A percentile compares a stretch with the other conserved stretches of the same genome.
phyloP scores from a whole-genome alignment of 2,113 vertebrate genomes.

The Psilopogon haemacephalus region DNA sequence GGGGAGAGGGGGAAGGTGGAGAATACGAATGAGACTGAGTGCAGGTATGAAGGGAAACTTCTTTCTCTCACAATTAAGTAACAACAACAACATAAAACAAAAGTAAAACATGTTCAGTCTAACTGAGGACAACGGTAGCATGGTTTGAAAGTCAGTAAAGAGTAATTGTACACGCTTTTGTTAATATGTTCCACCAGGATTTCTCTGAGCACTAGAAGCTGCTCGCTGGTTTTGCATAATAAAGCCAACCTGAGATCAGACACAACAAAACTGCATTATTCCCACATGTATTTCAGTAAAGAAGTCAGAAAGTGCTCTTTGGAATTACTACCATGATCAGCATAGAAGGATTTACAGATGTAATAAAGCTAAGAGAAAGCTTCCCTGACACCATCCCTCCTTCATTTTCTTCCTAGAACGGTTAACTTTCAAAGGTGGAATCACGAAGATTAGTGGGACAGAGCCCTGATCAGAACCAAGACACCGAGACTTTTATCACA shows the following conservation, averaged over 20 bases:
- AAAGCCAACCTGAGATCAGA: constrained; percentile 68
- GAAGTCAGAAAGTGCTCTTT: constrained; percentile 49
- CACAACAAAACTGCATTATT: constrained; percentile 67
- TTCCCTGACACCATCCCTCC: neutral
- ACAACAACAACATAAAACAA: neutral
- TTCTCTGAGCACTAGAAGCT: constrained; percentile 36
- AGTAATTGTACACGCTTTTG: constrained; percentile 54
- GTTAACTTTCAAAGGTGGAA: constrained; percentile 1
- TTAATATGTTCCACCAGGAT: constrained; percentile 57
- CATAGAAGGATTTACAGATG: constrained; percentile 41
- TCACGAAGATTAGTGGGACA: neutral
- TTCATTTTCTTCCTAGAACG: constrained; percentile 22
- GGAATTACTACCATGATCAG: constrained; percentile 7
- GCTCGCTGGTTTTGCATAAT: constrained; percentile 52
- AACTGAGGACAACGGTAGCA: neutral
- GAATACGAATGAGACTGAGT: constrained; percentile 21
- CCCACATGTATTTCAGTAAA: constrained; percentile 39
- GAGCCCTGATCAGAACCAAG: neutral
- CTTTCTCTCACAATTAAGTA: constrained; percentile 25
- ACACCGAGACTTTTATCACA: neutral
- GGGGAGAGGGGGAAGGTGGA: neutral
- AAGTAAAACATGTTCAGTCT: neutral
- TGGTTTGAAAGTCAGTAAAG: constrained; percentile 59
- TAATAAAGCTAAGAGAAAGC: constrained; percentile 42
- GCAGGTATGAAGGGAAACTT: constrained; percentile 21